Base-by-base conservation (phyloP, 2,888 invertebrate genomes). In the Microplitis deprimator region DNA sequence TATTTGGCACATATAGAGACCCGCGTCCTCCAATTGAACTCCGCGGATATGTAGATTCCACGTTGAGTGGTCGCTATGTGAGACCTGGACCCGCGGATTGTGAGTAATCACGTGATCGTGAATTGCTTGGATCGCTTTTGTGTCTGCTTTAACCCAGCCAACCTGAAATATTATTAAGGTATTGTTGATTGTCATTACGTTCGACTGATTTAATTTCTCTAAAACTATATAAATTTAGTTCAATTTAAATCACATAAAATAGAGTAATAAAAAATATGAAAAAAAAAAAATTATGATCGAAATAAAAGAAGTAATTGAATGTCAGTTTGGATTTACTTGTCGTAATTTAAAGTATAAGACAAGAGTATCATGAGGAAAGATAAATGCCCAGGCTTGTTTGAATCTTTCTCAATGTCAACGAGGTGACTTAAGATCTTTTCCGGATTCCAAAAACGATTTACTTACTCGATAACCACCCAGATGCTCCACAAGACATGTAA, bases 1-100 rank as follows among this genome's bases (percentile, higher is more conserved):
- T 86, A 97, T 94, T 91, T 97, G 97, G 90, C 97, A 97, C 96
- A 97, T 97, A 91, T 97, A 97, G 84, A 94, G 93, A 41, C 97
- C 97, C 70, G 94, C 93, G 90, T 98, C 97, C 87, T 96, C 96
- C 87, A 95, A 95, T 85, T 96, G 95, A 1, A 96, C 95, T 84
- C 94, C 94, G 86, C 94, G 95, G 87, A 98, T 96, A 90, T 96
- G 96, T 80, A 98, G 92, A 91, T 96, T 96, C 97, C 97, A 97
- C 85, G 95, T 95, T 81, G 94, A 92, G 90, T 95, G 95, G 86
- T 97, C 96, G 87, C 94, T 94, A 89, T 96, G 96, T 50, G 96
- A 95, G 77, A 97, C 96, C 67, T 94, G 94, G 68, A 97, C 94
- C 81, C 97, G 92, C 79, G 95, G 95, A 91, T 97, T 97, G 91